Percentiles rank a stretch among this genome's conserved stretches.
Conservation (phyloP, 1,140 invertebrate genomes). For the Contarinia nasturtii region DNA sequence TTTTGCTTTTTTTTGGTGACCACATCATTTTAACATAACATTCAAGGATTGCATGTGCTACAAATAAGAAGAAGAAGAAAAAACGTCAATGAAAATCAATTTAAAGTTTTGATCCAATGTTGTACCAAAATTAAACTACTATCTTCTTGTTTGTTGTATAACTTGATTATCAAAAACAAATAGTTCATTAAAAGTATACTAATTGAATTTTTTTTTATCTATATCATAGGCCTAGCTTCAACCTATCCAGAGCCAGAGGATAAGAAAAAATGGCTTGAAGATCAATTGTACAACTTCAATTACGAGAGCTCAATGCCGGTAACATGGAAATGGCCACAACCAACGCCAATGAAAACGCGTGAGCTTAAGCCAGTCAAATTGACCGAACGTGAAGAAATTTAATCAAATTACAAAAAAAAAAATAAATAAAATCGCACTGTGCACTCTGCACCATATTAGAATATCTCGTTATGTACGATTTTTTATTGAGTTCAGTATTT, state of each 20-base stretch:
- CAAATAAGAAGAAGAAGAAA: no score
- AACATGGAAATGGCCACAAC: constrained; percentile 44
- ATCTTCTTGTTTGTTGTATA: no score
- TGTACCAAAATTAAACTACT: no score
- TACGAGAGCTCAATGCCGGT: constrained; percentile 60
- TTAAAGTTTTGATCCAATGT: no score
- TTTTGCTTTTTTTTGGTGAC: background rate
- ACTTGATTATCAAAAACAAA: no score
- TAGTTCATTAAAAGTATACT: no score
- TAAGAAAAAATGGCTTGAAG: constrained; percentile 46
- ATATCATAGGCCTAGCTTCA: constrained; percentile 47
- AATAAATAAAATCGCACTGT: constrained; percentile 7
- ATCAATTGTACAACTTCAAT: constrained; percentile 58
- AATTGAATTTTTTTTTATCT: constrained; percentile 8
- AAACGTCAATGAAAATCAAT: no score
- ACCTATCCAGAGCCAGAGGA: constrained; percentile 69
- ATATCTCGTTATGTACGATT: background rate
- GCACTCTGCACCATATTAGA: constrained; percentile 7
- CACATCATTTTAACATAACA: background rate
- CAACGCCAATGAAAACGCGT: constrained; percentile 23
- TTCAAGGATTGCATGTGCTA: no score
- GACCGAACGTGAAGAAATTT: background rate
- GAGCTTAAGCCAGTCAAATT: constrained; percentile 22
- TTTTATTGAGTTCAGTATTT: no score
- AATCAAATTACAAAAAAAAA: background rate